A percentile compares a stretch with the other conserved stretches of the same genome.
phyloP scores from a whole-genome alignment of 92 coral and sea anemone genomes.

The Palythoa caribaeorum region DNA sequence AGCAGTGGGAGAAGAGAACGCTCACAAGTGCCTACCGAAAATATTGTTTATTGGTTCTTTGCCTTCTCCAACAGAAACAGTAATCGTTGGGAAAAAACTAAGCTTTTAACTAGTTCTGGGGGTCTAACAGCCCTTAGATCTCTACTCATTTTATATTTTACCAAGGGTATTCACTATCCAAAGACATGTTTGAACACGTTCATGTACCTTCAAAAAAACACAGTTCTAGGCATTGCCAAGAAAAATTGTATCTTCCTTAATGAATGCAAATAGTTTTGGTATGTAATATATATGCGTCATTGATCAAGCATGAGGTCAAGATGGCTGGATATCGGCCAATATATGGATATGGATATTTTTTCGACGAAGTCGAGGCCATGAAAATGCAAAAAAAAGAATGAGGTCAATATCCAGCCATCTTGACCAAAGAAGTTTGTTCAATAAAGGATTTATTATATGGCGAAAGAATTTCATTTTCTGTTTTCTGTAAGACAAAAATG shows the following conservation, averaged over 20 bases:
- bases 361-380: too few species aligned
- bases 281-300: too few species aligned
- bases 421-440: too few species aligned
- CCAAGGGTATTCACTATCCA: not conserved
- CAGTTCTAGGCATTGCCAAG: not conserved
- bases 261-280: not conserved
- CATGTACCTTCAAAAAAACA: not conserved
- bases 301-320: too few species aligned
- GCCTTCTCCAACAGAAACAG: slow-evolving; percentile 1
- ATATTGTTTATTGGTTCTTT: not conserved
- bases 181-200: not conserved
- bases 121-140: not conserved
- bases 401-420: too few species aligned
- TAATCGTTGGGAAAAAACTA: not conserved
- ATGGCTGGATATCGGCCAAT: too few species aligned
- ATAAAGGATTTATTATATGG: too few species aligned
- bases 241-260: not conserved
- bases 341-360: too few species aligned
- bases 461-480: too few species aligned
- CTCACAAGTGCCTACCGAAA: slow-evolving; percentile 13
- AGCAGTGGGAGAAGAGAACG: too few species aligned
- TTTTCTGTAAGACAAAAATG: too few species aligned
- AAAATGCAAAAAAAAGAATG: too few species aligned
- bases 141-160: not conserved
- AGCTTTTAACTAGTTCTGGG: not conserved